Evolutionary conservation across 2,888 invertebrate genomes (phyloP).

Genomic region (Zygaena filipendulae): DNA sequence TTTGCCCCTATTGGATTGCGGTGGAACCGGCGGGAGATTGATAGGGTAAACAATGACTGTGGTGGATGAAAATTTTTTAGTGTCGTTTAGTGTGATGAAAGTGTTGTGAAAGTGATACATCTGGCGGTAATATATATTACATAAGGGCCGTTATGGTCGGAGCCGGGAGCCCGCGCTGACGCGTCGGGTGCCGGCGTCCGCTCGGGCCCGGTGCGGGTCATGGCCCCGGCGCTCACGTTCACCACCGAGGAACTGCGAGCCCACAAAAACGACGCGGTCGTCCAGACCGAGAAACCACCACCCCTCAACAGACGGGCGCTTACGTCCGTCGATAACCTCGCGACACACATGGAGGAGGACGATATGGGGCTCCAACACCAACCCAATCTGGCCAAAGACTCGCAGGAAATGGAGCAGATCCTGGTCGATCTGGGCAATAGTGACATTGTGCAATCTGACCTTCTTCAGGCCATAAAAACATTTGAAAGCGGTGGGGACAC

Average conservation of each 20-base stretch:
- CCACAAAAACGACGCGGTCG: conserved; percentile 34
- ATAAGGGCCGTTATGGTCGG: conserved; percentile 50
- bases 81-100: conserved; percentile 40
- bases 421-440: conserved; percentile 68
- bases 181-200: conserved; percentile 56
- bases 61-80: conserved; percentile 31
- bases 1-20: conserved; percentile 27
- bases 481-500: conserved; percentile 68
- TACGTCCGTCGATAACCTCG: conserved; percentile 62
- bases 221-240: conserved; percentile 95
- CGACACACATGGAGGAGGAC: conserved; percentile 69
- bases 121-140: conserved; percentile 33
- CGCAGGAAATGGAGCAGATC: conserved; percentile 74
- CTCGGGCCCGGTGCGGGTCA: conserved; percentile 73
- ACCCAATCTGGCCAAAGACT: conserved; percentile 66
- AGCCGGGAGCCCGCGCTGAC: conserved; percentile 40
- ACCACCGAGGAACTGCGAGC: conserved; percentile 46
- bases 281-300: conserved; percentile 29
- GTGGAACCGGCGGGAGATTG: conserved; percentile 54
- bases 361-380: conserved; percentile 68
- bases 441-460: conserved; percentile 72
- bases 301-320: conserved; percentile 50
- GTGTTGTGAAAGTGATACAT: conserved; percentile 21
- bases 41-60: conserved; percentile 29
- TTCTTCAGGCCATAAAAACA: conserved; percentile 81